Conservation (phyloP, 2,113 vertebrate species). For the Pungitius pungitius region DNA sequence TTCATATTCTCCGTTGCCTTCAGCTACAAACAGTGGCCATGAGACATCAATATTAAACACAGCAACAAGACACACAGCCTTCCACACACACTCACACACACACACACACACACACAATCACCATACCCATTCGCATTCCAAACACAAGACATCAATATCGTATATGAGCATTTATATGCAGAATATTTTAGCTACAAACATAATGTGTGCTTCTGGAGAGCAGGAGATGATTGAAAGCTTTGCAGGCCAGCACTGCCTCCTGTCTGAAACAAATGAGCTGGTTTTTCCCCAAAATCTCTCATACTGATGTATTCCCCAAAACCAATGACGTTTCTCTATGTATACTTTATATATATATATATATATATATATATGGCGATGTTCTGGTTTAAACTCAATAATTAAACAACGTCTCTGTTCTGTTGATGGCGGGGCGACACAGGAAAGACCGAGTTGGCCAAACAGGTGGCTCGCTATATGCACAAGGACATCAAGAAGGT, state of each 20-base stretch:
- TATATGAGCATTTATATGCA: constrained; percentile 84
- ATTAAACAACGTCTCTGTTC: constrained; percentile 27
- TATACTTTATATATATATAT: constrained; percentile 12
- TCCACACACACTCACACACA: constrained; percentile 37
- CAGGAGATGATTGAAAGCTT: constrained; percentile 64
- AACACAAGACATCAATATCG: constrained; percentile 81
- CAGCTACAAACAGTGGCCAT: constrained; percentile 76
- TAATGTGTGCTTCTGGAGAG: constrained; percentile 60
- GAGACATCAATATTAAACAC: constrained; percentile 79
- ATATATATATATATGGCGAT: not conserved
- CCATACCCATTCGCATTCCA: constrained; percentile 70
- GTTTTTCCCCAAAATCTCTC: constrained; percentile 44
- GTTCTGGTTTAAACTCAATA: constrained; percentile 24
- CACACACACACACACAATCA: constrained; percentile 32
- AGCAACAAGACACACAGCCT: constrained; percentile 66
- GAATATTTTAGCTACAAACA: constrained; percentile 80
- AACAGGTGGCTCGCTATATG: constrained; percentile 96
- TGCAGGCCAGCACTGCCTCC: constrained; percentile 54
- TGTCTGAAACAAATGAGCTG: constrained; percentile 34
- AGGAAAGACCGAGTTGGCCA: constrained; percentile 98
- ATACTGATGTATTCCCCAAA: constrained; percentile 27
- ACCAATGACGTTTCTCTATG: not conserved
- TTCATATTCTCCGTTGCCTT: constrained; percentile 80
- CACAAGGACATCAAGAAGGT: constrained; percentile 97
- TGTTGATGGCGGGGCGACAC: constrained; percentile 30